Conservation (phyloP, 2,888 invertebrate genomes). For the Frankliniella intonsa region DNA sequence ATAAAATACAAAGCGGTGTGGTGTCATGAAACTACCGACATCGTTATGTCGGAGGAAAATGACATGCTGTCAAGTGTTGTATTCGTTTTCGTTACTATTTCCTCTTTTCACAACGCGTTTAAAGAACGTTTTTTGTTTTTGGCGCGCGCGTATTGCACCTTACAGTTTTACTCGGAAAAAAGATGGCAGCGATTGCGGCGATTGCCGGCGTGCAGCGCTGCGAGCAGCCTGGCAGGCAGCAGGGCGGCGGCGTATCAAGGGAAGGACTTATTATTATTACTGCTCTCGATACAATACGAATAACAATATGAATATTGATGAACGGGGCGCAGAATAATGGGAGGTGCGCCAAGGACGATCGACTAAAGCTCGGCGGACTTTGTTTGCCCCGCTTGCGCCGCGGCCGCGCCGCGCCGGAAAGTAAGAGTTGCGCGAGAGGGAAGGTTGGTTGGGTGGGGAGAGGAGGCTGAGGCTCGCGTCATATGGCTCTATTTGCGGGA, state of each 20-base stretch:
- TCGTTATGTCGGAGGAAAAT: no score
- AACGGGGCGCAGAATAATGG: background rate
- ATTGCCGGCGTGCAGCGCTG: no score
- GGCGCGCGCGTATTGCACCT: background rate
- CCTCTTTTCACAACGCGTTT: no score
- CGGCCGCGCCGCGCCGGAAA: background rate
- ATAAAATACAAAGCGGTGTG: no score
- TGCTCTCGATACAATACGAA: background rate
- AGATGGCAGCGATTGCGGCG: no score
- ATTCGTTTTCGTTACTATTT: no score
- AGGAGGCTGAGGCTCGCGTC: no score
- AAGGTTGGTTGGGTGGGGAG: no score
- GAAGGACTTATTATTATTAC: background rate
- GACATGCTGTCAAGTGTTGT: no score
- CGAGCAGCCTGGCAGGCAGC: background rate
- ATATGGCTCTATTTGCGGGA: background rate
- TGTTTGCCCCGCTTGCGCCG: background rate
- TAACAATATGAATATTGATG: slow-evolving; percentile 10
- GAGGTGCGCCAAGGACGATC: background rate
- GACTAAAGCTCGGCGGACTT: background rate
- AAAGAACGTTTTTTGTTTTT: background rate
- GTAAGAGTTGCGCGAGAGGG: background rate
- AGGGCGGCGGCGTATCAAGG: background rate
- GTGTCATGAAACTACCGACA: no score
- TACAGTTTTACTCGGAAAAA: background rate